Evolutionary conservation across 2,113 vertebrate species (phyloP).

Genomic region (Pomatorhinus ruficollis): DNA sequence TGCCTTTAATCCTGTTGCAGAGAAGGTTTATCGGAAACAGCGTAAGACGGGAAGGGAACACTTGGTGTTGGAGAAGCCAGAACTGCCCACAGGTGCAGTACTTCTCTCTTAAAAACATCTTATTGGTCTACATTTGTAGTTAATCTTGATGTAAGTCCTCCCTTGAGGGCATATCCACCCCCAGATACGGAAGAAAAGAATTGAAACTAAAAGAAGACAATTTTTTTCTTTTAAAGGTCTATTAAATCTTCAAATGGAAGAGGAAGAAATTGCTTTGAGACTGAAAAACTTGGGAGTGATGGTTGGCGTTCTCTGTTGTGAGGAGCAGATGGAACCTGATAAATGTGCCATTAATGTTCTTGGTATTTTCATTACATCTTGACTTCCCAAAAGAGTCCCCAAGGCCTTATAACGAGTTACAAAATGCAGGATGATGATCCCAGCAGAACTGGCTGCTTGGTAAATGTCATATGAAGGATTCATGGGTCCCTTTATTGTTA

Average conservation of each 20-base stretch:
- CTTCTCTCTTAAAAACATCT: background rate
- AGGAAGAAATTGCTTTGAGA: background rate
- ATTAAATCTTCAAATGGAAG: background rate
- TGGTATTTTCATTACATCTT: background rate
- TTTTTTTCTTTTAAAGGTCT: background rate
- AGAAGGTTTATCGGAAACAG: conserved; percentile 35
- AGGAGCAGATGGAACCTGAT: background rate
- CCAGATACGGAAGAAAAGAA: background rate
- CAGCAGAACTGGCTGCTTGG: background rate
- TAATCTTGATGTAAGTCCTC: background rate
- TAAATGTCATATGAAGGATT: background rate
- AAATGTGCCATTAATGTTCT: background rate
- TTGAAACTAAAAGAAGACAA: background rate
- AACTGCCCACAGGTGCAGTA: background rate
- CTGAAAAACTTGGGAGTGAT: background rate
- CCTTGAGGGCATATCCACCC: background rate
- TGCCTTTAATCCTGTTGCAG: conserved; percentile 55
- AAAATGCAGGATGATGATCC: background rate
- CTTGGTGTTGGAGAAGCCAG: background rate
- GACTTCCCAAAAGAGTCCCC: background rate
- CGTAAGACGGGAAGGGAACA: background rate
- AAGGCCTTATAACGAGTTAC: background rate
- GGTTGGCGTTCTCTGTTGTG: background rate
- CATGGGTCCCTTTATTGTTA: background rate
- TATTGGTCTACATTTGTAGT: background rate